Conservation (phyloP, 2,113 vertebrate species). For the Rostratula benghalensis region DNA sequence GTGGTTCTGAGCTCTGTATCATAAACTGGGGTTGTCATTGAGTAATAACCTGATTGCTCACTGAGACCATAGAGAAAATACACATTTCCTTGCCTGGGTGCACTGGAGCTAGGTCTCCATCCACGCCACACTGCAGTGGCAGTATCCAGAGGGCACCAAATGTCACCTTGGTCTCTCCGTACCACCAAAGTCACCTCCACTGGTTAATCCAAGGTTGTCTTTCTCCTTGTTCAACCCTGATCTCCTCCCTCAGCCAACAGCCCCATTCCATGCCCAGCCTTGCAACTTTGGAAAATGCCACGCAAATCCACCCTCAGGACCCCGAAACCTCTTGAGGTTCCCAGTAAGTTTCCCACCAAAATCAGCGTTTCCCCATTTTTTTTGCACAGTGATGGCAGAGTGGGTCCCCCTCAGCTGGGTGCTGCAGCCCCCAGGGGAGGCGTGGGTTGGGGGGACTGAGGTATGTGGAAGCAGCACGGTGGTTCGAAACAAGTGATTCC, state of each 20-base stretch:
- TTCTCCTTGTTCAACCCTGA: background rate
- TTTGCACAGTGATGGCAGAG: background rate
- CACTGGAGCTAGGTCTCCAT: background rate
- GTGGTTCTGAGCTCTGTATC: background rate
- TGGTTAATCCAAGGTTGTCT: background rate
- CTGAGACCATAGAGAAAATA: background rate
- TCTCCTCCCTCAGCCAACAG: background rate
- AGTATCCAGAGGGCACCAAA: background rate
- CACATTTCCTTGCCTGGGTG: background rate
- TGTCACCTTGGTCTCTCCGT: background rate
- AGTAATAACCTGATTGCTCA: background rate
- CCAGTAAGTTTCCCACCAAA: background rate
- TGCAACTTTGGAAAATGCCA: background rate
- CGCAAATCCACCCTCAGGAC: background rate
- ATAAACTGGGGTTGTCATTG: background rate
- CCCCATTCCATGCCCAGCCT: background rate
- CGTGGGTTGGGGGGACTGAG: background rate
- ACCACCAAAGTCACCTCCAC: background rate
- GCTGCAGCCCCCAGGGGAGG: background rate
- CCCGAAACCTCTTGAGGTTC: background rate
- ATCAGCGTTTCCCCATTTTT: background rate
- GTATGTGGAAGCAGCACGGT: background rate
- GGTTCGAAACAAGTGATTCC: slow-evolving; percentile 57
- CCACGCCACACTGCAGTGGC: rapidly evolving
- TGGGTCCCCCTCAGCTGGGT: background rate